Evolutionary conservation across 2,888 invertebrate genomes (phyloP).

Genomic region (Lithophane ornitopus): DNA sequence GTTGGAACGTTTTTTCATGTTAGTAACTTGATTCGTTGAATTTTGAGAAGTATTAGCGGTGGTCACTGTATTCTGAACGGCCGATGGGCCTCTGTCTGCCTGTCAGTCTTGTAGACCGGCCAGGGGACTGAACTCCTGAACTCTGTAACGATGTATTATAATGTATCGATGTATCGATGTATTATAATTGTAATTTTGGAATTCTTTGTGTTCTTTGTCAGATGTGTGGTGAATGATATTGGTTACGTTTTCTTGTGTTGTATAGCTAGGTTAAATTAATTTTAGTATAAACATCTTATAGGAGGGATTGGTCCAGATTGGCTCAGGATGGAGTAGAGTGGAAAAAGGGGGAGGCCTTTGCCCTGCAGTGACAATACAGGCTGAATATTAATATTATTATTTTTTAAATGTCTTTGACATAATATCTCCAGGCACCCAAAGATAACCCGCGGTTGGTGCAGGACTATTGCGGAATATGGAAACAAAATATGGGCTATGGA

Average conservation of each 20-base stretch:
- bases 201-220: slow-evolving; percentile 24
- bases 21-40: slow-evolving; percentile 54
- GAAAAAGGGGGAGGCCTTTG: background rate
- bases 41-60: slow-evolving; percentile 38
- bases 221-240: background rate
- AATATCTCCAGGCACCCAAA: background rate
- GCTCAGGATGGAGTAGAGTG: background rate
- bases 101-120: slow-evolving; percentile 33
- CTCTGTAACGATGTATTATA: slow-evolving; percentile 30
- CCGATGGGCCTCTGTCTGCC: slow-evolving; percentile 40
- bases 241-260: background rate
- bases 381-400: background rate
- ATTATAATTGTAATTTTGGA: slow-evolving; percentile 29
- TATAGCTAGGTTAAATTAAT: background rate
- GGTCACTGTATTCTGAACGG: slow-evolving; percentile 56
- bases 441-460: background rate
- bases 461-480: background rate
- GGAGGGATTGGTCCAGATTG: background rate
- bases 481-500: background rate
- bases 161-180: no score
- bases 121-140: slow-evolving; percentile 57
- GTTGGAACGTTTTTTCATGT: slow-evolving; percentile 61
- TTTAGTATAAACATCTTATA: background rate
- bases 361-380: background rate
- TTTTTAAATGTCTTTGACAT: background rate